Evolutionary conservation across 2,888 invertebrate genomes (phyloP).

Genomic region (Ormyrus thymus): DNA sequence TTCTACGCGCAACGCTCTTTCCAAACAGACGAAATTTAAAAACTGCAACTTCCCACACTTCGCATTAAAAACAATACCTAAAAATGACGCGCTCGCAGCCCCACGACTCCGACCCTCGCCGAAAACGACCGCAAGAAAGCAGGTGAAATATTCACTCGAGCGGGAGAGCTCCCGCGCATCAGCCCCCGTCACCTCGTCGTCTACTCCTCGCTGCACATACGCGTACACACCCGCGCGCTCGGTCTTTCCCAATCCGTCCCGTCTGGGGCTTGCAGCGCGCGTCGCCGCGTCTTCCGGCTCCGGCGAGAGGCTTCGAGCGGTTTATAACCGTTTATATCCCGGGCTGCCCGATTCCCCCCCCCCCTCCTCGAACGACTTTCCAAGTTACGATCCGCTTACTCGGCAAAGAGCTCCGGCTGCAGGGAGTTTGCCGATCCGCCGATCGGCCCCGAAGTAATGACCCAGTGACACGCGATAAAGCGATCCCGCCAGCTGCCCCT

Average conservation of each 20-base stretch:
- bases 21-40: no score
- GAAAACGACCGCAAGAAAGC: not conserved
- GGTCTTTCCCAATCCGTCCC: not conserved
- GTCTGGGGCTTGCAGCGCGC: not conserved
- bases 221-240: not conserved
- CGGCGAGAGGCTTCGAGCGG: slow-evolving; percentile 42
- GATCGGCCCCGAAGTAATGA: slow-evolving; percentile 49
- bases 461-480: slow-evolving; percentile 56
- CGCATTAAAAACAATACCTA: no score
- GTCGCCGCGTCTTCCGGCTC: not conserved
- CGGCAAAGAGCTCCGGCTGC: slow-evolving; percentile 38
- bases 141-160: slow-evolving; percentile 15
- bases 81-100: no score
- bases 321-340: slow-evolving; percentile 58
- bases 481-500: slow-evolving; percentile 45
- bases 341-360: slow-evolving; percentile 49
- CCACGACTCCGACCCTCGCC: no score
- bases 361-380: slow-evolving; percentile 55
- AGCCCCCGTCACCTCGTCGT: not conserved
- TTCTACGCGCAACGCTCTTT: no score
- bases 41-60: no score
- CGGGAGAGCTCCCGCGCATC: not conserved
- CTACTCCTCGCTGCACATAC: not conserved
- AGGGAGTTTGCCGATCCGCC: slow-evolving; percentile 49
- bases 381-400: slow-evolving; percentile 58